Percentiles rank a stretch among this genome's conserved stretches.
Conservation (phyloP, 2,797 vertebrate genomes). For the Gadopsis bispinosus region DNA sequence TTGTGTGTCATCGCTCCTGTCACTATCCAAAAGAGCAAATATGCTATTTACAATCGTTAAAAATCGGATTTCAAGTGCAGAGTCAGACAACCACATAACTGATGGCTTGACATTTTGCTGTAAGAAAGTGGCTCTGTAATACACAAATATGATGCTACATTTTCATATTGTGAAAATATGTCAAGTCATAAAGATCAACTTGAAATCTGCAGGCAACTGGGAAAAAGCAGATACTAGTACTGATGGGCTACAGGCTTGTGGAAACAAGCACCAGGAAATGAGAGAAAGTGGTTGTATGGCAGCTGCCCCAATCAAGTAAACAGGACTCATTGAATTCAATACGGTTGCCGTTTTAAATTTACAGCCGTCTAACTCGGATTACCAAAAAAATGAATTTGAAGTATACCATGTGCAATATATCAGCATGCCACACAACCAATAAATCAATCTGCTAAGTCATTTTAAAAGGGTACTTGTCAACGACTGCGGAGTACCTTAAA, state of each 20-base stretch:
- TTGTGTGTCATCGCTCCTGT: slow-evolving; percentile 52
- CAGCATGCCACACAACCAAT: not conserved
- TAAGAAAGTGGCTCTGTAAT: not conserved
- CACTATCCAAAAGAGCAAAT: slow-evolving; percentile 40
- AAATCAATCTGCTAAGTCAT: slow-evolving; percentile 9
- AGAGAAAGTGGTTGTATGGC: not conserved
- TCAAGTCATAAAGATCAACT: slow-evolving; percentile 25
- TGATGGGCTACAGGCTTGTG: not conserved
- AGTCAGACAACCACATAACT: slow-evolving; percentile 27
- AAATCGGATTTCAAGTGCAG: slow-evolving; percentile 34
- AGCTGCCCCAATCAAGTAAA: slow-evolving; percentile 11
- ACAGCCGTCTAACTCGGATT: not conserved
- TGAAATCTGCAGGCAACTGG: not conserved
- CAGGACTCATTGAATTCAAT: slow-evolving; percentile 21
- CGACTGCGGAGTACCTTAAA: not conserved
- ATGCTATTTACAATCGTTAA: slow-evolving; percentile 31
- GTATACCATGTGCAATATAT: not conserved
- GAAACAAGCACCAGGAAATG: slow-evolving; percentile 11
- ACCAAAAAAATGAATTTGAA: not conserved
- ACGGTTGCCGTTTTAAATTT: slow-evolving; percentile 16
- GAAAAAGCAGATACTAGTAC: not conserved
- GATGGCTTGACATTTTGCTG: slow-evolving; percentile 40
- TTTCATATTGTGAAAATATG: slow-evolving; percentile 15
- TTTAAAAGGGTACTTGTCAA: slow-evolving; percentile 6
- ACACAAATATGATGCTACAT: slow-evolving; percentile 16